These are phyloP conservation scores for Anodontia alba DNA, from an alignment of 2,888 invertebrate genomes.

Conservation along the genomic window DNA sequence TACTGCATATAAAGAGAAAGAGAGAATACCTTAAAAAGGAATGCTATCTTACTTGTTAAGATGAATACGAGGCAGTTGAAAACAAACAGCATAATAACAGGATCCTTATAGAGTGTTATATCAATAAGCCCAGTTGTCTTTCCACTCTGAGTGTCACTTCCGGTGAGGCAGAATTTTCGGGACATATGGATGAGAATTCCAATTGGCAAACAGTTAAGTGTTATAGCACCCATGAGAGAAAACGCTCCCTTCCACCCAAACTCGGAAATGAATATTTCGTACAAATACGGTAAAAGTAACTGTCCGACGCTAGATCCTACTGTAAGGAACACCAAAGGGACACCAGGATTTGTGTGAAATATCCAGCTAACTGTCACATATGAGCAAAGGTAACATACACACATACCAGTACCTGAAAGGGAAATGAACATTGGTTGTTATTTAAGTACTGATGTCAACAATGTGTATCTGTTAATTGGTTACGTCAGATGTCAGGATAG, in stretches of 20 bases:
- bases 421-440: no score
- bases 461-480: no score
- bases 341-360: constrained; percentile 22
- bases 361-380: constrained; percentile 28
- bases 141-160: background rate
- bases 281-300: constrained; percentile 30
- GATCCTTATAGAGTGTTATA: constrained; percentile 12
- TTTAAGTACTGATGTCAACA: no score
- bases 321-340: constrained; percentile 27
- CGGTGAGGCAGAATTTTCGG: background rate
- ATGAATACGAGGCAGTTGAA: background rate
- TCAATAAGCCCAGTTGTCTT: background rate
- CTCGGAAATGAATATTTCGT: constrained; percentile 30
- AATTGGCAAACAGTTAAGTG: constrained; percentile 26
- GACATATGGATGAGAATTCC: constrained; percentile 16
- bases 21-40: no score
- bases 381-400: constrained; percentile 28
- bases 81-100: constrained; percentile 12
- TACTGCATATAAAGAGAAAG: no score
- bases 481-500: no score
- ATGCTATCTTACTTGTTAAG: constrained; percentile 23
- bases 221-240: constrained; percentile 20
- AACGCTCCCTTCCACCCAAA: constrained; percentile 44
- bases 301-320: constrained; percentile 40
- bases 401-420: constrained; percentile 18